Conservation (phyloP, 2,888 invertebrate genomes). For the Nesidiocoris tenuis region DNA sequence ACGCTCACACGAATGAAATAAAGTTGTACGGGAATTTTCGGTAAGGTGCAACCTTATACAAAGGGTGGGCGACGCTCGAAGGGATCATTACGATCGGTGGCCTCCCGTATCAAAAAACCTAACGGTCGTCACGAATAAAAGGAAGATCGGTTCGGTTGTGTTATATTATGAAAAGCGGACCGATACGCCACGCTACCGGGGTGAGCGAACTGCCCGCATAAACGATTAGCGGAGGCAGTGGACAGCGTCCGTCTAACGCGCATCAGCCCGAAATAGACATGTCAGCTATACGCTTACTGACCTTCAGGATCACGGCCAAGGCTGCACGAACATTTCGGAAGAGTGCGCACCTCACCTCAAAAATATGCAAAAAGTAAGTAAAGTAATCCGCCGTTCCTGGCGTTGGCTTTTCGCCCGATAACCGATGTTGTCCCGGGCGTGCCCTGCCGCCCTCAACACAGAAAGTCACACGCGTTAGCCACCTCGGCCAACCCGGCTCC, state of each 20-base stretch:
- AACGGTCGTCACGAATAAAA: conserved; percentile 31
- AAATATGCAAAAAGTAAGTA: neutral
- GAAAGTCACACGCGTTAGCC: no score
- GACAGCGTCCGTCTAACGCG: neutral
- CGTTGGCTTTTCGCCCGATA: no score
- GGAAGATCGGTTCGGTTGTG: neutral
- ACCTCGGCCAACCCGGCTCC: no score
- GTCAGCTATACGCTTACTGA: no score
- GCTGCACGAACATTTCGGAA: neutral
- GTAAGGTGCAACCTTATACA: neutral
- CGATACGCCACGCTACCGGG: neutral
- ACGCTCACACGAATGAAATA: neutral
- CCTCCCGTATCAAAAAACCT: neutral
- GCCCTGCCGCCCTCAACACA: no score
- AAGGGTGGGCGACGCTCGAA: neutral
- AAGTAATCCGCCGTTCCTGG: no score
- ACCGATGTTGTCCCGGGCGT: no score
- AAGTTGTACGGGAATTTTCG: neutral
- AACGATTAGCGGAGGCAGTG: neutral
- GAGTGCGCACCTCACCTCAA: neutral
- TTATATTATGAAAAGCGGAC: neutral
- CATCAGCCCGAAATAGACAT: neutral
- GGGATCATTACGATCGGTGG: conserved; percentile 8
- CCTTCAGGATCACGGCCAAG: neutral
- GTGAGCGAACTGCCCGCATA: neutral